Base-by-base conservation (phyloP, 2,888 invertebrate genomes). In the Ashinkailepas kermadecensis region DNA sequence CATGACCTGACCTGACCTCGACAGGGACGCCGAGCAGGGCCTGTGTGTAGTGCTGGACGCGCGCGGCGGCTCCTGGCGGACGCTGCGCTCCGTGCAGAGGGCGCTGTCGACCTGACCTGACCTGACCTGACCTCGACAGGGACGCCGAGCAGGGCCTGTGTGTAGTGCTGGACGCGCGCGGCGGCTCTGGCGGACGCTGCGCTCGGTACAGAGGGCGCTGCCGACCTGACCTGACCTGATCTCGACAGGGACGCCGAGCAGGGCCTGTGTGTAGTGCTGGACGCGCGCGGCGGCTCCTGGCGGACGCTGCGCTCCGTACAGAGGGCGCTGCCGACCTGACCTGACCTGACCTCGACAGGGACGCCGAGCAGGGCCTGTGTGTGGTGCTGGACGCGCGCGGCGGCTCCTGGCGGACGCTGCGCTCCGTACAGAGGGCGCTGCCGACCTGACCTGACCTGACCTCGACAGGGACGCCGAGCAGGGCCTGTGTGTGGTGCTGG, bases 361-460 rank as follows among this genome's bases (percentile, higher is more conserved):
- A 89, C 64, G 88, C 89, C 84, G 87, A 87, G 64, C 87, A 87
- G 83, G 92, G 92, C 15, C 87, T 92, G 82, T 90, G 91, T 78
- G 88, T 91, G 82, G 88, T 92, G 83, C 89, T 92, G 83, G 92
- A 92, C 86, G 92, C 91, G 54, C 90, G 91, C 85, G 89, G 90
- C 85, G 90, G 91, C 84, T 89, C 91, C 81, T 91, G 92, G 89
- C 90, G 83, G 18, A 78, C 83, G 25, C 83, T 84, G 64, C 83
- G 83, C 65, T 82, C 83, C 65, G 82, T 83, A 18, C 82, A 83
- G 23, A 83, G 84, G 81, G 83, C 83, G 78, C 80, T 83, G n/a
- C n/a, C n/a, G n/a, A n/a, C n/a, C n/a, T n/a, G n/a, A n/a, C n/a
- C n/a, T n/a, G n/a, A n/a, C n/a, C n/a, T 18, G 39, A 23, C 74